Percentiles rank a stretch among this genome's conserved stretches.
These are phyloP conservation scores for Scaptomyza montana DNA, from an alignment of 1,140 invertebrate genomes.

Conservation along the genomic window DNA sequence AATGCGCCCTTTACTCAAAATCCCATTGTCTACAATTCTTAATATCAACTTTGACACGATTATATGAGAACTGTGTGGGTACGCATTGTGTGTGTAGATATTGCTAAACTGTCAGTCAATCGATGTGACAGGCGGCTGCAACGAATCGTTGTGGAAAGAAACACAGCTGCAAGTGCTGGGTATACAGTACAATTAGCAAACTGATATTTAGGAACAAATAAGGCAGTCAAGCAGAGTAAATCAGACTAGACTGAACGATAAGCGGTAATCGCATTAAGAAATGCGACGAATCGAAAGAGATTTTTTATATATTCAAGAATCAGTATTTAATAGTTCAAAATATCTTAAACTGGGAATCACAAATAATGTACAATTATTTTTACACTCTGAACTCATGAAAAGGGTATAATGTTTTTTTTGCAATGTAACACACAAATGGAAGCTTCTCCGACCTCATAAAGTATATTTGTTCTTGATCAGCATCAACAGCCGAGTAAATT, in stretches of 20 bases:
- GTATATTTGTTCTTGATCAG: too few relatives aligned
- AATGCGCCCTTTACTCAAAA: constrained; percentile 11
- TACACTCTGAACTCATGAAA: too few relatives aligned
- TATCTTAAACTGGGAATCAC: too few relatives aligned
- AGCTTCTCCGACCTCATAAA: too few relatives aligned
- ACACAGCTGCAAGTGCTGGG: constrained; percentile 21
- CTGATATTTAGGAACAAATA: neutral
- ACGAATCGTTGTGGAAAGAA: neutral
- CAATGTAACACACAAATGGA: too few relatives aligned
- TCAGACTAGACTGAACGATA: neutral
- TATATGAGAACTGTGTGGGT: constrained; percentile 1
- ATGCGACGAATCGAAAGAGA: neutral
- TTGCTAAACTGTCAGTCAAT: constrained; percentile 24
- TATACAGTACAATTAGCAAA: constrained; percentile 2
- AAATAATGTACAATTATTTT: too few relatives aligned
- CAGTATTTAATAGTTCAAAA: too few relatives aligned
- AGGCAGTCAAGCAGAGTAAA: constrained; percentile 1
- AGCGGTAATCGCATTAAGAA: neutral
- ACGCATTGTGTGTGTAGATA: neutral
- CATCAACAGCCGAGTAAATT: too few relatives aligned
- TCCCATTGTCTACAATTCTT: constrained; percentile 4
- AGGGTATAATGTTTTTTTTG: too few relatives aligned
- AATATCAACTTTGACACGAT: constrained; percentile 14
- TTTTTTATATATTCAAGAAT: neutral
- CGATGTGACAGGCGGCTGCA: constrained; percentile 12